Evolutionary conservation across 1,140 invertebrate species (phyloP).

Genomic region (Drosophila kanapiae): DNA sequence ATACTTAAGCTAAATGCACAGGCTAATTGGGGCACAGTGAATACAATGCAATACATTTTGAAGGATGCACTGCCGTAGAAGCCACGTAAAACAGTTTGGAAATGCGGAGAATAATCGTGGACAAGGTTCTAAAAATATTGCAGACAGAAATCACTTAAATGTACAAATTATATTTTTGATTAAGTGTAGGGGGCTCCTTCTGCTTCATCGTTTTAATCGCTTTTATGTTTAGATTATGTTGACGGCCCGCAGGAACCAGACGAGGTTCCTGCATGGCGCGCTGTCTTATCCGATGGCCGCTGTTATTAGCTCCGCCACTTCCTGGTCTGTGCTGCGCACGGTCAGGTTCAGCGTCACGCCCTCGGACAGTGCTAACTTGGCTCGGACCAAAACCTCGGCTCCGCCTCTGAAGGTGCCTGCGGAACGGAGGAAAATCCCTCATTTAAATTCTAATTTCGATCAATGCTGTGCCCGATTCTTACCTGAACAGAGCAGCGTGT

Average conservation of each 20-base stretch:
- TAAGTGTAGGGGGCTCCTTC: constrained; percentile 48
- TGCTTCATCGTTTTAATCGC: constrained; percentile 5
- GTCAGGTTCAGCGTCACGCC: constrained; percentile 91
- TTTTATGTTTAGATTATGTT: constrained; percentile 60
- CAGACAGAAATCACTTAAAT: constrained; percentile 42
- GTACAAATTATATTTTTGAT: constrained; percentile 71
- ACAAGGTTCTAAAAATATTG: constrained; percentile 25
- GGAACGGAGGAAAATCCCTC: not conserved
- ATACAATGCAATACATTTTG: constrained; percentile 27
- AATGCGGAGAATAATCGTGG: constrained; percentile 24
- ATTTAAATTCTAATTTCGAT: constrained; percentile 4
- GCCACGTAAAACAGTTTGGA: constrained; percentile 23
- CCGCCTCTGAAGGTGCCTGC: constrained; percentile 94
- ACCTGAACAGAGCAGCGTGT: constrained; percentile 93
- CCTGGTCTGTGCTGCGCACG: constrained; percentile 88
- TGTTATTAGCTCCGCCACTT: constrained; percentile 93
- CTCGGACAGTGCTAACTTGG: constrained; percentile 92
- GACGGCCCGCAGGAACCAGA: constrained; percentile 65
- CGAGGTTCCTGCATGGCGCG: constrained; percentile 65
- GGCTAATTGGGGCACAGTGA: constrained; percentile 50
- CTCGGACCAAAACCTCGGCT: constrained; percentile 94
- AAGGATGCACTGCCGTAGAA: constrained; percentile 8
- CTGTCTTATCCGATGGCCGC: constrained; percentile 92
- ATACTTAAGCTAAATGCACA: constrained; percentile 67
- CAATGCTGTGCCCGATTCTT: constrained; percentile 7